Percentiles rank a stretch among this genome's conserved stretches.
Conservation (phyloP, 2,113 vertebrate genomes). For the Hiodon tergisus region DNA sequence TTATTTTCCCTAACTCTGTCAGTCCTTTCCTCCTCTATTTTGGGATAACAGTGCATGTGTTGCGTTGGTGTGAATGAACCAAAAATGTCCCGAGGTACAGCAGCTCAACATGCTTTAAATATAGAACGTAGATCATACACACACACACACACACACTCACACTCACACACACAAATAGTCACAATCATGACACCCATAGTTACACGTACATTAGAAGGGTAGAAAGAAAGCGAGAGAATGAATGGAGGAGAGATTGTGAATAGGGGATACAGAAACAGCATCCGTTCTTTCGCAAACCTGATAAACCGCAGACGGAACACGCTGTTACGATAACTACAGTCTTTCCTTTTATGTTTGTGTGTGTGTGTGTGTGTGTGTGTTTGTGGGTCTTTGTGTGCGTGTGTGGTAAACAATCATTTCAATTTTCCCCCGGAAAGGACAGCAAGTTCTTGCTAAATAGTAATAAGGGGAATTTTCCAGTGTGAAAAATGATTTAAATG, state of each 20-base stretch:
- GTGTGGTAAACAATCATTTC: conserved; percentile 57
- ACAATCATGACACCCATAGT: background rate
- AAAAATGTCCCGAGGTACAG: conserved; percentile 26
- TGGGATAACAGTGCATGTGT: conserved; percentile 14
- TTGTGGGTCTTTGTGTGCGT: conserved; percentile 21
- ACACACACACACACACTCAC: conserved; percentile 4
- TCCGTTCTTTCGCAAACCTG: conserved; percentile 30
- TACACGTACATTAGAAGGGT: background rate
- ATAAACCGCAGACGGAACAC: conserved; percentile 35
- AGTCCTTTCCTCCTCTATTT: conserved; percentile 15
- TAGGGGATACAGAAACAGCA: conserved; percentile 15
- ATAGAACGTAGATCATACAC: background rate
- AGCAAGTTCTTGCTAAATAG: background rate
- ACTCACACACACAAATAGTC: background rate
- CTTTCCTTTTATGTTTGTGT: conserved; percentile 16
- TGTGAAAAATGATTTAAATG: background rate
- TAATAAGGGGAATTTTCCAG: background rate
- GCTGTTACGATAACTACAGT: background rate
- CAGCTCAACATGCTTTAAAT: conserved; percentile 23
- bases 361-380: conserved; percentile 23
- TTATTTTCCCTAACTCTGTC: background rate
- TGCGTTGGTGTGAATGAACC: conserved; percentile 33
- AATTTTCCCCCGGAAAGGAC: conserved; percentile 27
- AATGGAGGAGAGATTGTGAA: conserved; percentile 18
- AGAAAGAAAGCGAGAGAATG: background rate